Base-by-base conservation (phyloP, 2,888 invertebrate species). In the Tryphoninae sp. region DNA sequence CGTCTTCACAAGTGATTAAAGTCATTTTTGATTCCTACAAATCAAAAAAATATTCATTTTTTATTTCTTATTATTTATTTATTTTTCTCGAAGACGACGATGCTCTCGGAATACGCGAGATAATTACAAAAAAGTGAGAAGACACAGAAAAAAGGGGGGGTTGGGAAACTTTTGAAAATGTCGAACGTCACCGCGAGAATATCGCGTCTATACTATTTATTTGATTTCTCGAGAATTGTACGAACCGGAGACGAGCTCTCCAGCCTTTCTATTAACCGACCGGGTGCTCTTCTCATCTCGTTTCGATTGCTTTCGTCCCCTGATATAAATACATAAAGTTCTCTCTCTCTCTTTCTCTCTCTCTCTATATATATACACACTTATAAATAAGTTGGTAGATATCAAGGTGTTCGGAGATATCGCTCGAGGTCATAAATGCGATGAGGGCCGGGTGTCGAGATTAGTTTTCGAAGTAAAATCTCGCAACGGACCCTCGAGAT, bases 401-500 rank as follows among this genome's bases (percentile, higher is more conserved):
- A 45, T 45, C 49, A 67, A 59, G 61, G 40, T 59, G 19, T 33
- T 76, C 45, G 68, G 51, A 68, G 76, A 76, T 76, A 76, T 76
- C 68, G 76, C 67, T 40, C 11, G 76, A 68, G 61, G 68, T 61
- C 68, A 76, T 76, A 68, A 76, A 76, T 61, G 68, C 76, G 67
- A 68, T 59, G 45, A 45, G 68, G 69, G 68, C 68, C 51, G 76
- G 68, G 76, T 69, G 76, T 76, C 76, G 76, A 69, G 76, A 76
- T 76, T 76, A 76, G 76, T 68, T 76, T 76, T 76, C 61, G 59
- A 76, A 76, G 68, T 76, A 76, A 76, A 76, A 61, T 61, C 76
- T 68, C 59, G 67, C 76, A 61, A 51, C 51, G 53, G 68, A 69
- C 51, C 61, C 76, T 51, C 23, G 51, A 75, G 58, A 75, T 45